Evolutionary conservation across 1,140 invertebrate genomes (phyloP).

Genomic region (Anadara kagoshimensis): DNA sequence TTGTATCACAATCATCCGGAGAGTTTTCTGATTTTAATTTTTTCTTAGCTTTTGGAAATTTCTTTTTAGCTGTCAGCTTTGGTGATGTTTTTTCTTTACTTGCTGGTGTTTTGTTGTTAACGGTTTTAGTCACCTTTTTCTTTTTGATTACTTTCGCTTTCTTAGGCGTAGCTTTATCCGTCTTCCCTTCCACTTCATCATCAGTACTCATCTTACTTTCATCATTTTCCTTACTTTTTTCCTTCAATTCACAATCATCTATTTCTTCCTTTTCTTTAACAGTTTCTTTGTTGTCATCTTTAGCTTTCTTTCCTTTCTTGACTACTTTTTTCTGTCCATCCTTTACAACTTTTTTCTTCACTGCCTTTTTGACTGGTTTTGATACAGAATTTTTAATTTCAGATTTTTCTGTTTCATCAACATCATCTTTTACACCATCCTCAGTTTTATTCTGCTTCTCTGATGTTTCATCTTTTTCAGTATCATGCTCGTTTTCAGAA

Average conservation of each 20-base stretch:
- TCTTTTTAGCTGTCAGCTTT: conserved; percentile 6
- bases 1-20: conserved; percentile 4
- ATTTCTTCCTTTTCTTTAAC: neutral
- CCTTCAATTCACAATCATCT: neutral
- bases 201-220: neutral
- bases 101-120: neutral
- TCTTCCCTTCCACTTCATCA: too few relatives aligned
- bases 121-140: neutral
- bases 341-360: conserved; percentile 12
- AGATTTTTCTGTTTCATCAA: conserved; percentile 3
- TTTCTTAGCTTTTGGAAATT: conserved; percentile 4
- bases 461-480: conserved; percentile 11
- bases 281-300: neutral
- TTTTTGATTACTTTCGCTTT: conserved; percentile 9
- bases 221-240: neutral
- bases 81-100: conserved; percentile 20
- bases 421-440: conserved; percentile 1
- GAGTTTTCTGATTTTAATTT: conserved; percentile 14
- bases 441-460: conserved; percentile 1
- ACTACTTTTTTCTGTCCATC: conserved; percentile 7
- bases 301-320: neutral
- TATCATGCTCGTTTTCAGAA: conserved; percentile 7
- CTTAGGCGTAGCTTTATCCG: conserved; percentile 7
- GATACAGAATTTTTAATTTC: conserved; percentile 6
- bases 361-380: neutral